phyloP scores from a whole-genome alignment of 2,113 vertebrate genomes.

The Crotalus helleri region DNA sequence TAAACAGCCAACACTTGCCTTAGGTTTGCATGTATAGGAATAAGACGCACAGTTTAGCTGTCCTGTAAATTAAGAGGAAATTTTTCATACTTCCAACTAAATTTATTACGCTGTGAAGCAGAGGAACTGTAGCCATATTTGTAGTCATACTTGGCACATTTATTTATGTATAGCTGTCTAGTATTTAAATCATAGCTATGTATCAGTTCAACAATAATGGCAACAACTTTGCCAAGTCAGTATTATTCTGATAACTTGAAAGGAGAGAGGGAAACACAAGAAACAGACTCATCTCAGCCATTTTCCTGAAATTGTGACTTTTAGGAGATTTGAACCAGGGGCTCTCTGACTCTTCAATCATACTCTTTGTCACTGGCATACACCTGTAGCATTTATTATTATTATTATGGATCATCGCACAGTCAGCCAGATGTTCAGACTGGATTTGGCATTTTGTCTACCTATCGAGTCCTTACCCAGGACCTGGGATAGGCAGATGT shows the following conservation, averaged over 20 bases:
- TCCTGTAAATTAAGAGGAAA: neutral
- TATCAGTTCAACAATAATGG: neutral
- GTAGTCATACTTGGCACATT: neutral
- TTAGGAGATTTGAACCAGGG: neutral
- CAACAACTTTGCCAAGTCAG: neutral
- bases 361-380: neutral
- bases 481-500: no score
- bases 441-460: no score
- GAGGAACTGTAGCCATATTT: neutral
- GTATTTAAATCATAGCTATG: neutral
- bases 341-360: neutral
- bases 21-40: neutral
- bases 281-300: neutral
- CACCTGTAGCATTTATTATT: neutral
- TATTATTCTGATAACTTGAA: neutral
- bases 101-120: neutral
- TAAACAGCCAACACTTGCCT: neutral
- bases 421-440: no score
- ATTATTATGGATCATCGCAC: neutral
- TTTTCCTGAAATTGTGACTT: neutral
- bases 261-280: neutral
- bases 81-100: neutral
- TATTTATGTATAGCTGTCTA: neutral
- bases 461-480: no score
- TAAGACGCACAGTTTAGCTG: neutral